These are phyloP conservation scores for Petrocephalus zakoni DNA, from an alignment of 2,113 vertebrate genomes.

Conservation along the genomic window DNA sequence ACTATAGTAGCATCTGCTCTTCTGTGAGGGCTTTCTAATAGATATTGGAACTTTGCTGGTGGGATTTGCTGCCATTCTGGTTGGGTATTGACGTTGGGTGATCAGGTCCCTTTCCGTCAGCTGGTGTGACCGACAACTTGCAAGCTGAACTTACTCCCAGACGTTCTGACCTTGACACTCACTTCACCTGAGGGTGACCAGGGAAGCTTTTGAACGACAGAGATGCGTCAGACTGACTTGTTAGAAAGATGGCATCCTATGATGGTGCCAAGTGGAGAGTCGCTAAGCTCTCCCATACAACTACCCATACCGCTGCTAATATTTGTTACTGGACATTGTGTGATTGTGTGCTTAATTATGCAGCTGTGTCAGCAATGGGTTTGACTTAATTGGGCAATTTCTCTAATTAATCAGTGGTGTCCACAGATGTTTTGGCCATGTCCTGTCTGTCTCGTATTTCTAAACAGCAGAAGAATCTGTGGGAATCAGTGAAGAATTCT, in stretches of 20 bases:
- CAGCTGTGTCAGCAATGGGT: background rate
- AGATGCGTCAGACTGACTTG: background rate
- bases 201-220: background rate
- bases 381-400: background rate
- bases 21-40: background rate
- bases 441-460: background rate
- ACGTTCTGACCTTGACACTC: background rate
- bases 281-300: background rate
- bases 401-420: background rate
- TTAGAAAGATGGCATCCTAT: background rate
- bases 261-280: background rate
- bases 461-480: background rate
- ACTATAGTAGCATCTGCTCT: background rate
- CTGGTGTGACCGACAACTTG: background rate
- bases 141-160: background rate
- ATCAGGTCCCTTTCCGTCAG: background rate
- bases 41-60: background rate
- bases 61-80: background rate
- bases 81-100: background rate
- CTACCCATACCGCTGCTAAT: background rate
- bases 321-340: background rate
- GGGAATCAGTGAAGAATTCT: background rate
- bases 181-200: background rate
- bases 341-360: background rate
- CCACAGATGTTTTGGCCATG: background rate